Percentiles rank a stretch among this genome's conserved stretches.
phyloP scores from a whole-genome alignment of 2,888 invertebrate species.

The Eudasyphora cyanicolor region DNA sequence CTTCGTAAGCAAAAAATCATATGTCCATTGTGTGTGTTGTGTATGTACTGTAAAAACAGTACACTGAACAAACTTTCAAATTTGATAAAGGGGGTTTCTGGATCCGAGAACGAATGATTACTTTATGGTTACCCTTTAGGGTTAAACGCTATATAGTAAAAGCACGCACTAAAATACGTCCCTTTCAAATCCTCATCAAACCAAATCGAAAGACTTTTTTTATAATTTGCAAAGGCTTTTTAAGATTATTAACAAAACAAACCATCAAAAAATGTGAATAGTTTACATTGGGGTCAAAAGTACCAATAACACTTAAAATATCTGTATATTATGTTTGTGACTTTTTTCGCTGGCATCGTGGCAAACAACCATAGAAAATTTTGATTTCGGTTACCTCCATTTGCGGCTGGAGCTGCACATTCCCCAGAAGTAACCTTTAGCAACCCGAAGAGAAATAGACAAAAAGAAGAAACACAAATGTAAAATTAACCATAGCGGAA shows the following conservation, averaged over 20 bases:
- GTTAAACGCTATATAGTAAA: no score
- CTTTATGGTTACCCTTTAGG: no score
- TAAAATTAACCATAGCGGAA: not conserved
- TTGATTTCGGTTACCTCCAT: not conserved
- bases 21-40: no score
- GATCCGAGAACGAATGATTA: no score
- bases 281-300: constrained; percentile 24
- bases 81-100: no score
- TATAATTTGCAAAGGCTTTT: no score
- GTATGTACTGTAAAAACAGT: no score
- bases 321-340: not conserved
- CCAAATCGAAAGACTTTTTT: no score
- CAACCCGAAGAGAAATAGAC: not conserved
- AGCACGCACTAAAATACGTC: no score
- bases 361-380: constrained; percentile 13
- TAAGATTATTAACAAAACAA: not conserved
- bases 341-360: not conserved
- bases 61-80: no score
- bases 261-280: constrained; percentile 18
- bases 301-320: constrained; percentile 24
- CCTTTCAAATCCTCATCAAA: no score
- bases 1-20: no score
- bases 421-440: constrained; percentile 18
- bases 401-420: not conserved
- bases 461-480: constrained; percentile 6